Base-by-base conservation (phyloP, 53 echinoderm and acorn worm species). In the Actinopyga echinites region DNA sequence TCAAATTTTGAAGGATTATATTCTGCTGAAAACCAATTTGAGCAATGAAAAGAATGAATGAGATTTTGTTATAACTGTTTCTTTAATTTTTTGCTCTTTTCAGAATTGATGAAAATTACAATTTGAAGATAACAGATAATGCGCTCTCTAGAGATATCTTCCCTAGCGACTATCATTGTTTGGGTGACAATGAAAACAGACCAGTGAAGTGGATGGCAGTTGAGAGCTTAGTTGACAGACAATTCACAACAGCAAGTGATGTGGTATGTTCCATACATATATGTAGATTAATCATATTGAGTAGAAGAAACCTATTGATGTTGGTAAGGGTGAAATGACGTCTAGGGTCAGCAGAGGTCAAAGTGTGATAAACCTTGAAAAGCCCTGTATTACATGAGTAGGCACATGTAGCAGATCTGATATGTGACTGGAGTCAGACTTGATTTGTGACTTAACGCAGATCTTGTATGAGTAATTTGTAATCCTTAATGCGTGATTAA, bases 151-250 rank as follows among this genome's bases (percentile, higher is more conserved):
- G 99, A 60, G 99, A 97, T 71, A 80, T 97, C 59, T 97, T 97
- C 57, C 99, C 99, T 0, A 84, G 93, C 26, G 99, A 97, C 67
- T 97, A 97, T 42, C 93, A 93, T 37, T 97, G 99, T 85, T 86
- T 97, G 15, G 99, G 99, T 12, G 99, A 97, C 79, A 97, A 97
- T 63, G 99, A 97, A 84, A 97, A 97, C 83, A 85, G 99, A 68
- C 99, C 99, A 1, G 99, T 97, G 22, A 97, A 97, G 43, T 97
- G 99, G 99, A 93, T 97, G 94, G 99, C 99, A 11, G 92, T 97
- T 5, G 99, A 97, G 65, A 92, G 93, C 60, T 77, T 97, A 60
- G 83, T 97, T 30, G 90, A 94, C 37, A 94, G 69, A 85, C 92
- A 89, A 53, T 97, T 93, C 66, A 88, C 92, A 65, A 69, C 92